Evolutionary conservation across 2,888 invertebrate genomes (phyloP), one percentile per base, ranked within the genome.

Genomic region (Pammene fasciana): DNA sequence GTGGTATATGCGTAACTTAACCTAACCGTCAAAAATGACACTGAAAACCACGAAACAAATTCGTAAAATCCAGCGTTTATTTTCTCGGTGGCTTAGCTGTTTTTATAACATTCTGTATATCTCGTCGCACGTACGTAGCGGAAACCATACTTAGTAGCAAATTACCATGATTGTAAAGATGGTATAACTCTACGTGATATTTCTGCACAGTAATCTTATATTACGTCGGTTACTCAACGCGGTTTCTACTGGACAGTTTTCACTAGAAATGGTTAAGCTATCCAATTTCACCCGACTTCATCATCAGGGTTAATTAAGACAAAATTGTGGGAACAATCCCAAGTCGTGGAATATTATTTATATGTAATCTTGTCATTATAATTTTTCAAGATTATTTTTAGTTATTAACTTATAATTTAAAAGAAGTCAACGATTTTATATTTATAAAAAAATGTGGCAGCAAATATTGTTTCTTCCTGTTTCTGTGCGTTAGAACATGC

Each of bases 111-210:
- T 52, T 26, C 18, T 16, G 16, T n/a, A 13, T 9, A 10, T 41
- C 41, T 62, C 36, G 13, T 54, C 46, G 45, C 50, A 68, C 68
- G 57, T 68, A 34, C 45, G 57, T 34, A 59, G 54, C 54, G 41
- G 43, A 54, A 65, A 70, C 46, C 46, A 46, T 70, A 70, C 65
- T 70, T 70, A 70, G 55, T 34, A 34, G 54, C 38, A 70, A 70
- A 70, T 70, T 65, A 65, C 65, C 34, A 36, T 70, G 65, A 70
- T 65, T 70, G 60, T 70, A 55, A 65, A 60, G 70, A 70, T 70
- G 70, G 54, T 65, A 70, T 70, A 70, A 70, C 60, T 65, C 54
- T 65, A 65, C 59, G 65, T 70, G 70, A 70, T 60, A 68, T 57
- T 64, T 64, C 57, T 65, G 59, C 52, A 45, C 65, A 34, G 26